Base-by-base conservation (phyloP, 2,797 vertebrate genomes). In the Okamejei kenojei region DNA sequence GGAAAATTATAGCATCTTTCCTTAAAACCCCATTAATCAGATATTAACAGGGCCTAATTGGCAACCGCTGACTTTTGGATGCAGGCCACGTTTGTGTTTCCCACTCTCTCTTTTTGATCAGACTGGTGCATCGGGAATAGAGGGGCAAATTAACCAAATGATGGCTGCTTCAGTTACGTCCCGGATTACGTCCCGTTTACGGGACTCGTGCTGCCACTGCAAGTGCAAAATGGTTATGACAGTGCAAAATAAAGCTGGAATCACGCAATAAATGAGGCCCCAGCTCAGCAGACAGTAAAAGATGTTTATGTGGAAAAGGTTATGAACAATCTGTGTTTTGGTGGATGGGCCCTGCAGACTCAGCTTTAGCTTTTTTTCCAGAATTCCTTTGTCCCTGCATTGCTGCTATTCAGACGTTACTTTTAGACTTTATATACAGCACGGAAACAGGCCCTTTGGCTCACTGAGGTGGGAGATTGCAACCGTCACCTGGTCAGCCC, bases 11-110 rank as follows among this genome's bases (percentile, higher is more conserved):
- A 15, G 58, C 82, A 63, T 63, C 29, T 68, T 88, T 68, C 63
- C 19, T 65, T 88, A 88, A 88, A 88, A 88, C 17, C 61, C n/a
- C 29, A 86, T 86, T 61, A 65, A 86, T 86, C n/a, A 88, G 32
- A 19, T 35, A 88, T 88, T 88, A 88, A 21, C 63, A 35, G 84
- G 29, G 0, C n/a, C 7, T 68, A 68, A 32, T 65, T 68, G 63
- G 23, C 61, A 68, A 23, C 84, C 21, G 84, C 6, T 65, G 84
- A 88, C 32, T 88, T 68, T 21, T 35, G 13, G 29, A 21, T 65
- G 35, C 19, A 23, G 23, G 61, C 17, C 65, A 68, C 29, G 0
- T 88, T 10, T 8, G n/a, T 21, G 68, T 88, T 88, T 88, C 63
- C 29, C n/a, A 21, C 17, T 11, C 82, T 61, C 15, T 13, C 54